phyloP scores from a whole-genome alignment of 2,113 vertebrate species.

The Protobothrops flavoviridis region DNA sequence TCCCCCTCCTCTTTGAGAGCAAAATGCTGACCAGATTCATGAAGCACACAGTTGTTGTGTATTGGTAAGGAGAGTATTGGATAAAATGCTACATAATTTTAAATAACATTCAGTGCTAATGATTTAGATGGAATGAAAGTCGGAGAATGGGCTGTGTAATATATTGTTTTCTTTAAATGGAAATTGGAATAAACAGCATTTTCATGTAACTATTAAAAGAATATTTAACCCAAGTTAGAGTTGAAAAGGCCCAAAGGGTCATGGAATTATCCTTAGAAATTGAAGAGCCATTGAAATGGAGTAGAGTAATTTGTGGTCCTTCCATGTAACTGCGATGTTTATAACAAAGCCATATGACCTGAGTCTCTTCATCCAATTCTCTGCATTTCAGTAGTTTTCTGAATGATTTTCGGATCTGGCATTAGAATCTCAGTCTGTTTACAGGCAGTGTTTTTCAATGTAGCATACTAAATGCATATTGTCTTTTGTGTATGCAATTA shows the following conservation, averaged over 20 bases:
- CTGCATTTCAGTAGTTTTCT: not conserved
- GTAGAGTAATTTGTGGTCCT: not conserved
- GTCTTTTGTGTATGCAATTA: not conserved
- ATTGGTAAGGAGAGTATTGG: slow-evolving; percentile 78
- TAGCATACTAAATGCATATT: not conserved
- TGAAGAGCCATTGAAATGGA: not conserved
- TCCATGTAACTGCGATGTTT: not conserved
- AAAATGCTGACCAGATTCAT: slow-evolving; percentile 82
- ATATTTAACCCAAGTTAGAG: not conserved
- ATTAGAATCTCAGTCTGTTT: not conserved
- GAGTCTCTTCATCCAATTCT: not conserved
- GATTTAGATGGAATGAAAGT: not conserved
- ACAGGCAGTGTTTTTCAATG: not conserved
- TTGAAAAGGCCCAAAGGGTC: not conserved
- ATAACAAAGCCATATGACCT: not conserved
- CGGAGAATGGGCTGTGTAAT: not conserved
- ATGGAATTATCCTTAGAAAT: not conserved
- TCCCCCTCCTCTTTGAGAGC: slow-evolving; percentile 94
- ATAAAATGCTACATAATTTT: not conserved
- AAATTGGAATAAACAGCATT: not conserved
- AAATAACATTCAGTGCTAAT: not conserved
- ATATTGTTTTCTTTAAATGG: not conserved
- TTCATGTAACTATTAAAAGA: not conserved
- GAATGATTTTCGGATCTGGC: not conserved
- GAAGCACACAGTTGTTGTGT: slow-evolving; percentile 90